phyloP scores from a whole-genome alignment of 2,113 vertebrate species.

The Pyrgilauda ruficollis region DNA sequence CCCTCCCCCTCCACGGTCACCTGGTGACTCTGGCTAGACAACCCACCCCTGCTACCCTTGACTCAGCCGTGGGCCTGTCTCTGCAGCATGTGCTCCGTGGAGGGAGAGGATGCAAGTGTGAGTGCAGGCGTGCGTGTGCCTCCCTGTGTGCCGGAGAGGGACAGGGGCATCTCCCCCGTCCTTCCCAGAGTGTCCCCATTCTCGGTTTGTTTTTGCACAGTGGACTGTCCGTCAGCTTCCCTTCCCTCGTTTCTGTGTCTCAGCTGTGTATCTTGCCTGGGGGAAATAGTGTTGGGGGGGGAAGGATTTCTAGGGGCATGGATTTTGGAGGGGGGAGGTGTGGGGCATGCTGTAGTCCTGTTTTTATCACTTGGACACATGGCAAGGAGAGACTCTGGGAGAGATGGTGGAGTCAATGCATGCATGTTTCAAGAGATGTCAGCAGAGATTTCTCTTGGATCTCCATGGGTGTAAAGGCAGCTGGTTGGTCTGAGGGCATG shows the following conservation, averaged over 20 bases:
- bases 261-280: conserved; percentile 24
- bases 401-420: not conserved
- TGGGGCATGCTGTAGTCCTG: not conserved
- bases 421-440: not conserved
- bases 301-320: not conserved
- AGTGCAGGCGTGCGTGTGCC: not conserved
- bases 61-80: conserved; percentile 51
- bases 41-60: conserved; percentile 50
- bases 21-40: conserved; percentile 20
- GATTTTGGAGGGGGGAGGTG: not conserved
- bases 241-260: conserved; percentile 59
- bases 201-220: conserved; percentile 48
- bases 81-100: conserved; percentile 46
- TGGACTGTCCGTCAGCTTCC: conserved; percentile 48
- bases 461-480: not conserved
- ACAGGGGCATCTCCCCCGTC: conserved; percentile 13
- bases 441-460: not conserved
- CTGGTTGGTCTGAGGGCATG: not conserved
- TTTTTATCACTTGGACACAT: not conserved
- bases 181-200: conserved; percentile 30
- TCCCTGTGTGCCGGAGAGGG: not conserved
- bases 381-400: not conserved
- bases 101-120: not conserved
- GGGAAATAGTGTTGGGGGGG: not conserved
- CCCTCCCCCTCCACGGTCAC: not conserved